Conservation (phyloP, 2,888 invertebrate species). For the Drosophila bunnanda region DNA sequence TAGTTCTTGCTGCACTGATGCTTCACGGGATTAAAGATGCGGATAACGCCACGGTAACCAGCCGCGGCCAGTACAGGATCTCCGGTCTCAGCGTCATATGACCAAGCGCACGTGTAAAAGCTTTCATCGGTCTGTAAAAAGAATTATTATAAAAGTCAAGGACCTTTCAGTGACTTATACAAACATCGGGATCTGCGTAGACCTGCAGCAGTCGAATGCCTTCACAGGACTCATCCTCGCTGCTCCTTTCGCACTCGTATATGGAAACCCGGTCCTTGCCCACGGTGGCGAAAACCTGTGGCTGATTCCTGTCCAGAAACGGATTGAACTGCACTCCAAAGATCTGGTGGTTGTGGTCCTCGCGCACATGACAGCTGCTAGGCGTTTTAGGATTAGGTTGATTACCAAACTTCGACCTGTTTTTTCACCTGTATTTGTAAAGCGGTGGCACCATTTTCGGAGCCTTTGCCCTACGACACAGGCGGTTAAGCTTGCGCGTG, state of each 20-base stretch:
- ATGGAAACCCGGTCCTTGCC: slow-evolving; percentile 97
- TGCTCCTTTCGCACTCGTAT: slow-evolving; percentile 91
- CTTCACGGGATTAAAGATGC: slow-evolving; percentile 93
- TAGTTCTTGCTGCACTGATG: slow-evolving; percentile 94
- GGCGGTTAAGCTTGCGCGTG: slow-evolving; percentile 86
- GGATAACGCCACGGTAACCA: slow-evolving; percentile 95
- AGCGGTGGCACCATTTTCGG: slow-evolving; percentile 89
- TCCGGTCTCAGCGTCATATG: slow-evolving; percentile 91
- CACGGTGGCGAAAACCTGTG: slow-evolving; percentile 94
- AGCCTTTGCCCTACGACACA: slow-evolving; percentile 86
- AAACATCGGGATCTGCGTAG: slow-evolving; percentile 96
- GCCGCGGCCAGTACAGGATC: slow-evolving; percentile 95
- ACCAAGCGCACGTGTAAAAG: slow-evolving; percentile 98
- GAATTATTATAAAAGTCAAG: background rate
- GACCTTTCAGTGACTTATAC: slow-evolving; percentile 6
- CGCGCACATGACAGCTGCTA: slow-evolving; percentile 91
- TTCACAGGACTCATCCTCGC: slow-evolving; percentile 86
- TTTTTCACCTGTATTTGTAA: slow-evolving; percentile 86
- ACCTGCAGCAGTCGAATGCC: slow-evolving; percentile 94
- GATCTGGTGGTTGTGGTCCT: slow-evolving; percentile 96
- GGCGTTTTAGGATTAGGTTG: background rate
- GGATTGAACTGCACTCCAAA: slow-evolving; percentile 98
- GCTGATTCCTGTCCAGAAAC: slow-evolving; percentile 92
- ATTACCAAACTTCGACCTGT: background rate
- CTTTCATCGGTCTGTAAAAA: slow-evolving; percentile 92